Percentiles rank a stretch among this genome's conserved stretches.
Evolutionary conservation across 2,113 vertebrate genomes (phyloP).

Genomic region (Myodes glareolus): DNA sequence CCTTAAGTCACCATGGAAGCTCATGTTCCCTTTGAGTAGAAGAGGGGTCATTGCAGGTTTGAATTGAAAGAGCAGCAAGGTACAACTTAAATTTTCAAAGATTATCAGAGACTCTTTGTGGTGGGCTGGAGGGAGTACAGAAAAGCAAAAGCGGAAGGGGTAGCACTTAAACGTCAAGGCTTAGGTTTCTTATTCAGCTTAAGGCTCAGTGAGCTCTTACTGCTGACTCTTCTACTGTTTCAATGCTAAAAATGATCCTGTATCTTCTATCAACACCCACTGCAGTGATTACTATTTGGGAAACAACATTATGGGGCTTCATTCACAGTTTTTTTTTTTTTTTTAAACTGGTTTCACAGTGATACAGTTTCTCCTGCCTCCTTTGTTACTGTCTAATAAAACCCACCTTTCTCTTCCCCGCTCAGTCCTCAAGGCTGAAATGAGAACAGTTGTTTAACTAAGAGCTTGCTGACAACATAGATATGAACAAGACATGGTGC

Average conservation of each 20-base stretch:
- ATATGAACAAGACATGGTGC: neutral
- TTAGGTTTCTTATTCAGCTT: neutral
- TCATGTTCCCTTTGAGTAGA: neutral
- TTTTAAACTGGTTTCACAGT: too few species aligned
- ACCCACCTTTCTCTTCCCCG: neutral
- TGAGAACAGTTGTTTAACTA: neutral
- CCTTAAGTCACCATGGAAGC: neutral
- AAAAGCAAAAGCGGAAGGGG: too few species aligned
- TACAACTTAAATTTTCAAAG: neutral
- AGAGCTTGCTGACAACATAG: neutral
- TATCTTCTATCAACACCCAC: neutral
- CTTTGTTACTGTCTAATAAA: neutral
- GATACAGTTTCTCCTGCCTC: neutral
- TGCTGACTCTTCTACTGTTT: neutral
- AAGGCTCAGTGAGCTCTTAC: neutral
- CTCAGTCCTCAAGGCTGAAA: neutral
- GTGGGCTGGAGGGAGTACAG: neutral
- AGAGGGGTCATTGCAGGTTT: neutral
- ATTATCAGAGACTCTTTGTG: neutral
- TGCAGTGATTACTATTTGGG: neutral
- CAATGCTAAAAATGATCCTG: neutral
- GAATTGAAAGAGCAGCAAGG: neutral
- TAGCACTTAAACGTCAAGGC: neutral
- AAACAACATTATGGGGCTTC: too few species aligned
- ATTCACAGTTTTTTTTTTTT: neutral